phyloP scores from a whole-genome alignment of 30 jellyfish, hydroid and myxozoan species.

The Chironex yamaguchii region DNA sequence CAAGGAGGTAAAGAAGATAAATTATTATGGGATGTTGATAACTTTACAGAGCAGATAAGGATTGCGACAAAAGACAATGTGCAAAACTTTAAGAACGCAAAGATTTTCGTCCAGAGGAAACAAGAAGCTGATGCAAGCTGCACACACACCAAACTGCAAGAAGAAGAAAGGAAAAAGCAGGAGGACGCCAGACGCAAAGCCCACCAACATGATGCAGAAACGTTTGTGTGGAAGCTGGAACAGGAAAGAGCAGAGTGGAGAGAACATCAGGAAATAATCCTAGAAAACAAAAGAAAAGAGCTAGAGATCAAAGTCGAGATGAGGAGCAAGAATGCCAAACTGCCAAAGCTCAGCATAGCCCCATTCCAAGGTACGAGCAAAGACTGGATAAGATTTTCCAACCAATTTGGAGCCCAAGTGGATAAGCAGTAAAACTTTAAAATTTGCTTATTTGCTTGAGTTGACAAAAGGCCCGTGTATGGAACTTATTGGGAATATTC shows the following conservation, averaged over 20 bases:
- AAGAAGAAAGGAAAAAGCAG: conserved; percentile 36
- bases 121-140: too few relatives aligned
- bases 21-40: too few relatives aligned
- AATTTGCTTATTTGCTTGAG: conserved; percentile 21
- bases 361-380: conserved; percentile 63
- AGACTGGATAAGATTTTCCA: conserved; percentile 50
- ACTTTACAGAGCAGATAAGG: too few relatives aligned
- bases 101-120: too few relatives aligned
- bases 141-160: too few relatives aligned
- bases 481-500: conserved; percentile 43
- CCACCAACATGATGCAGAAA: conserved; percentile 15
- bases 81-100: too few relatives aligned
- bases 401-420: conserved; percentile 42
- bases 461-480: conserved; percentile 32
- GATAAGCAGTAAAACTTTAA: conserved; percentile 47
- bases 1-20: too few relatives aligned
- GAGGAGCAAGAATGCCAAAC: background rate
- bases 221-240: conserved; percentile 17
- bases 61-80: too few relatives aligned
- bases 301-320: conserved; percentile 31
- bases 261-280: conserved; percentile 24
- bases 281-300: conserved; percentile 49
- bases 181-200: conserved; percentile 62
- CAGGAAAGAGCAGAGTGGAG: conserved; percentile 48
- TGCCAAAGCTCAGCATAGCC: conserved; percentile 36